phyloP scores from a whole-genome alignment of 2,888 invertebrate genomes.

The Ophion ellenae region DNA sequence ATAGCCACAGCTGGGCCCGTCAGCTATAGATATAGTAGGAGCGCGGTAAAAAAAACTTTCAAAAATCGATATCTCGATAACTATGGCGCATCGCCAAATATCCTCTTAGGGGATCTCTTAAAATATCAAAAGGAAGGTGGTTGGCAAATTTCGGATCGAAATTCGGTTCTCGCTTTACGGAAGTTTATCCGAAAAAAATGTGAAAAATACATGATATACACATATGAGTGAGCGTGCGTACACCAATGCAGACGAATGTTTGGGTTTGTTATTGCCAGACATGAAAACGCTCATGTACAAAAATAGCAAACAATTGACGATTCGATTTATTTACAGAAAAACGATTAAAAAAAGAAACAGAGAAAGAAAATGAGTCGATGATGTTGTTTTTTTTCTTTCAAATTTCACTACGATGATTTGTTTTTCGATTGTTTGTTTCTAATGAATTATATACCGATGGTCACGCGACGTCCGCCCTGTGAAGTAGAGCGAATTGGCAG shows the following conservation, averaged over 20 bases:
- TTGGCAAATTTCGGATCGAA: too few relatives aligned
- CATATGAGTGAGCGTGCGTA: constrained; percentile 41
- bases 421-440: constrained; percentile 20
- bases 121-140: too few relatives aligned
- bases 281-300: background rate
- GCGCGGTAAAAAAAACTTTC: too few relatives aligned
- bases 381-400: constrained; percentile 1
- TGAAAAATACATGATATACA: too few relatives aligned
- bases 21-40: too few relatives aligned
- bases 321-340: constrained; percentile 30
- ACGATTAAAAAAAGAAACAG: background rate
- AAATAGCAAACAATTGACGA: constrained; percentile 22
- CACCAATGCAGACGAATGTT: constrained; percentile 38
- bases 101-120: too few relatives aligned
- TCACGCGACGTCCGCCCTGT: constrained; percentile 90
- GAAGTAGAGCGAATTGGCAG: constrained; percentile 95
- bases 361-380: background rate
- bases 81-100: too few relatives aligned
- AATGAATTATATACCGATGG: constrained; percentile 79
- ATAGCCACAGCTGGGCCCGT: too few relatives aligned
- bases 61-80: too few relatives aligned
- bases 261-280: background rate
- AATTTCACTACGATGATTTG: background rate
- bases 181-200: too few relatives aligned
- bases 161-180: too few relatives aligned